Evolutionary conservation across 1,140 invertebrate genomes (phyloP), one percentile per base, ranked within the genome.

Genomic region (Cydia amplana): DNA sequence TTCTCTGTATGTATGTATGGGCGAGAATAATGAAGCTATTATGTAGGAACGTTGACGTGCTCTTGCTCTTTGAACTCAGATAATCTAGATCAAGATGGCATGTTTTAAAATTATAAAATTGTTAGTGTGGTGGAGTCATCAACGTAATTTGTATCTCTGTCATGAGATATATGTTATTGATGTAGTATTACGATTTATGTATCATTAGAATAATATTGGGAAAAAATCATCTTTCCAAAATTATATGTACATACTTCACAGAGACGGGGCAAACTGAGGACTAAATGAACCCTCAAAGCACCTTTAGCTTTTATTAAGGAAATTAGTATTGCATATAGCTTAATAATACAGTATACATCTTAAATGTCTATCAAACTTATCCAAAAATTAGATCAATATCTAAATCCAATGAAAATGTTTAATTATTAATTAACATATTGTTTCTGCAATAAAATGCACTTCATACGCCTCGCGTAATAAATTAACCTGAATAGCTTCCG

Each of bases 1-100:
- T 70, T 70, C 36, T 40, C 36, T 70, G 65, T 23, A 64, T n/a
- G n/a, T n/a, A n/a, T n/a, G 9, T 55, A 70, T 40, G 65, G 65
- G 16, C 55, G 65, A 70, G 28, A 70, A 28, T 32, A 65, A 70
- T 70, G 36, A 70, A 70, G 65, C 65, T 70, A 70, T 70, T 70
- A 70, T 70, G 65, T 70, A 40, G 32, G 65, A 70, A 70, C 65
- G 65, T 36, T 70, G 65, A 70, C 65, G 43, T 70, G 65, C n/a
- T 32, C 16, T 18, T 40, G 36, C 16, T 36, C 32, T 36, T 70
- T 36, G 55, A 60, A 60, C 55, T 60, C 55, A 60, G 55, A 60
- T 23, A 18, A 36, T 36, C 65, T 36, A 36, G 28, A 70, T 70
- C n/a, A 40, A 43, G 65, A 70, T 70, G 32, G n/a, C 28, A 18